Evolutionary conservation across 2,888 invertebrate species (phyloP).

Genomic region (Metalampra italica): DNA sequence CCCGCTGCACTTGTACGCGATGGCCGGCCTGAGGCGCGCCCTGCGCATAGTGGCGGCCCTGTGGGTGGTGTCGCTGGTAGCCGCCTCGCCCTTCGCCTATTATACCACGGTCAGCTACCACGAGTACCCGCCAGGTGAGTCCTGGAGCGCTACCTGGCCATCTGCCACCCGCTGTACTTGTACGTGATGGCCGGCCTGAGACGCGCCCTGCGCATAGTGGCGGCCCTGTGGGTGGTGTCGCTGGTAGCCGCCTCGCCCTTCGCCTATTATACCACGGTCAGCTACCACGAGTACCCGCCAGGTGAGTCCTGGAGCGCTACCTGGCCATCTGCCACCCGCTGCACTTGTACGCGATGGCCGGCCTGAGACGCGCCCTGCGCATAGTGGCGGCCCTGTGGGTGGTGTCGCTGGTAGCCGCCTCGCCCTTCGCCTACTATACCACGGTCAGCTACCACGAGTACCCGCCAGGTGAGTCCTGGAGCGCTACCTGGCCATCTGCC

Average conservation of each 20-base stretch:
- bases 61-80: conserved; percentile 86
- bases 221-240: conserved; percentile 86
- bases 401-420: conserved; percentile 84
- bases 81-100: conserved; percentile 87
- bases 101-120: conserved; percentile 87
- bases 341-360: conserved; percentile 89
- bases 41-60: conserved; percentile 86
- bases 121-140: conserved; percentile 83
- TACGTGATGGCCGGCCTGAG: conserved; percentile 90
- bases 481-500: conserved; percentile 84
- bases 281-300: conserved; percentile 86
- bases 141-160: conserved; percentile 78
- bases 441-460: conserved; percentile 86
- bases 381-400: conserved; percentile 89
- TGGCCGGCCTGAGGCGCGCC: conserved; percentile 90
- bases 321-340: conserved; percentile 92
- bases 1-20: conserved; percentile 89
- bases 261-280: conserved; percentile 84
- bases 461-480: conserved; percentile 79
- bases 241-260: conserved; percentile 87
- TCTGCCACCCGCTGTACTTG: conserved; percentile 92
- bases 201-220: conserved; percentile 88
- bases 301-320: conserved; percentile 70
- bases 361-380: conserved; percentile 87
- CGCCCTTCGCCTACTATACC: conserved; percentile 87